phyloP scores from a whole-genome alignment of 2,113 vertebrate genomes.

The Callochromis pleurospilus region DNA sequence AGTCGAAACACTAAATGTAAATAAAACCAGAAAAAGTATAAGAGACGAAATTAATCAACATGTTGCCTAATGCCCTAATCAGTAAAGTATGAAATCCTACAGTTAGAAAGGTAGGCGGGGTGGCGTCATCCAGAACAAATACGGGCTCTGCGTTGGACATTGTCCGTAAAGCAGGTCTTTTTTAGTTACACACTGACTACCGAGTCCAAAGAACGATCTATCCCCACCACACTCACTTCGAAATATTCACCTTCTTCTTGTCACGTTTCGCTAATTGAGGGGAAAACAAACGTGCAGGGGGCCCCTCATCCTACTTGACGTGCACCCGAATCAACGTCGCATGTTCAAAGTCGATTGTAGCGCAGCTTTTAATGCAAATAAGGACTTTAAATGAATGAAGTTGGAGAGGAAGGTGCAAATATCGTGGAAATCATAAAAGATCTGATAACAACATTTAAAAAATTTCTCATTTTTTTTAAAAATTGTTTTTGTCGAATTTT shows the following conservation, averaged over 20 bases:
- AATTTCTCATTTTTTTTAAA: accelerated
- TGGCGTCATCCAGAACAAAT: neutral
- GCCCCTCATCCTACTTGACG: neutral
- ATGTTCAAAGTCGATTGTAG: neutral
- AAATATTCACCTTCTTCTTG: neutral
- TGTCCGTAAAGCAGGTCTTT: neutral
- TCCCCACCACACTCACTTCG: neutral
- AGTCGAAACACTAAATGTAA: neutral
- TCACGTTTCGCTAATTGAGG: neutral
- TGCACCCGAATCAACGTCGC: neutral
- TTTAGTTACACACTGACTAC: neutral
- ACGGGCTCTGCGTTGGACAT: neutral
- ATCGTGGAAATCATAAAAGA: neutral
- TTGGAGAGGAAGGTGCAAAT: neutral
- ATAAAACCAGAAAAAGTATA: neutral
- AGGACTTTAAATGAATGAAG: neutral
- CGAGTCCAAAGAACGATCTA: constrained; percentile 24
- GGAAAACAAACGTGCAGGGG: neutral
- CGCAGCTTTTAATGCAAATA: neutral
- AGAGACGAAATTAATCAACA: neutral
- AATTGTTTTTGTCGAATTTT: neutral
- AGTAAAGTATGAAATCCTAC: neutral
- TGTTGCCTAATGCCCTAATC: neutral
- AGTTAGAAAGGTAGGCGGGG: neutral
- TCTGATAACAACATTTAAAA: neutral